Percentiles rank a stretch among this genome's conserved stretches.
These are phyloP conservation scores for Polyergus mexicanus DNA, from an alignment of 1,140 invertebrate genomes.

Conservation along the genomic window DNA sequence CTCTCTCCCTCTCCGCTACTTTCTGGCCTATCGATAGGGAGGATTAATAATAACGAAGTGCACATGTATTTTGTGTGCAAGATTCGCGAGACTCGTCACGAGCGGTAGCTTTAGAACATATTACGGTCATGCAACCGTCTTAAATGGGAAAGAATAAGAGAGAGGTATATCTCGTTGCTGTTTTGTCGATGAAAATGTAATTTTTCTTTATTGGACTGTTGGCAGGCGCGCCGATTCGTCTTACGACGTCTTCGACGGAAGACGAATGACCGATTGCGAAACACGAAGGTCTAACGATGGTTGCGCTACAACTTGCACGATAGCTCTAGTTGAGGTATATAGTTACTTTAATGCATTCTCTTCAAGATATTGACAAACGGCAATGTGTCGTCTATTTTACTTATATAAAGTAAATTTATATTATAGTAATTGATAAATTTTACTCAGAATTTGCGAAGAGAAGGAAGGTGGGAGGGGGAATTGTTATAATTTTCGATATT, in stretches of 20 bases:
- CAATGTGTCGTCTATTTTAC: neutral
- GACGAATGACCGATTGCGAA: slow-evolving; percentile 44
- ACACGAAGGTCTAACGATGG: neutral
- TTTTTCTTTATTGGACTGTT: slow-evolving; percentile 44
- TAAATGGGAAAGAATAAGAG: neutral
- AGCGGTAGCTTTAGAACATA: slow-evolving; percentile 28
- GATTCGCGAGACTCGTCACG: slow-evolving; percentile 43
- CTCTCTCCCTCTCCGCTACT: neutral
- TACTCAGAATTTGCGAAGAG: neutral
- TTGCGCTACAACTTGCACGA: slow-evolving; percentile 1
- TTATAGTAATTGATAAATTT: neutral
- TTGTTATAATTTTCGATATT: neutral
- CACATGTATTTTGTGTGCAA: slow-evolving; percentile 20
- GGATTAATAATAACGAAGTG: slow-evolving; percentile 60
- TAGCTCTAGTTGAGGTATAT: neutral
- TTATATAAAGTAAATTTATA: neutral
- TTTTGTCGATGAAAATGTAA: slow-evolving; percentile 36
- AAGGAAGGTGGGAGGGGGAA: too few relatives aligned
- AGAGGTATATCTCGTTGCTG: slow-evolving; percentile 2
- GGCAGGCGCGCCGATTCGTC: slow-evolving; percentile 7
- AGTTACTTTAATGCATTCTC: neutral
- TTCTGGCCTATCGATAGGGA: neutral
- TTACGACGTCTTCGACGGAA: slow-evolving; percentile 36
- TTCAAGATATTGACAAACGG: neutral
- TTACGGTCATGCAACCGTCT: slow-evolving; percentile 55